Evolutionary conservation across 2,888 invertebrate genomes (phyloP).

Genomic region (Xylota segnis): DNA sequence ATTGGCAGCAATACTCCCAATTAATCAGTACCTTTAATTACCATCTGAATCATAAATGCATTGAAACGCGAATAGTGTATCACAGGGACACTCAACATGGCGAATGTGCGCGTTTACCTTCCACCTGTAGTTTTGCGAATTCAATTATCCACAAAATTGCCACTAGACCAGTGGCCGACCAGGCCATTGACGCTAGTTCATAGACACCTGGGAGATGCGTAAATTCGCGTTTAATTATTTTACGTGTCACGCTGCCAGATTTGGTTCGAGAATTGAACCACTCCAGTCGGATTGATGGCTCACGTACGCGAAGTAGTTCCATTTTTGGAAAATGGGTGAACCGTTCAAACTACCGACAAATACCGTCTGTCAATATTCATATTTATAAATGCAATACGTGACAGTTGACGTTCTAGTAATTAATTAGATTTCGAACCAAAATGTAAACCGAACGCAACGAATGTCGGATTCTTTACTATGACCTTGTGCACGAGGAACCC

Average conservation of each 20-base stretch:
- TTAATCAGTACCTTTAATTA: neutral
- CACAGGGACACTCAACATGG: conserved; percentile 22
- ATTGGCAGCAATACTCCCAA: conserved; percentile 3
- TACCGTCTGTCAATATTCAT: conserved; percentile 28
- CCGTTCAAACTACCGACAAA: conserved; percentile 63
- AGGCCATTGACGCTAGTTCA: conserved; percentile 24
- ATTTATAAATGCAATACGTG: conserved; percentile 41
- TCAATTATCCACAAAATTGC: conserved; percentile 39
- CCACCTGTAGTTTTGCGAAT: conserved; percentile 36
- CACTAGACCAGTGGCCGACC: conserved; percentile 12
- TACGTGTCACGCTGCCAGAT: conserved; percentile 59
- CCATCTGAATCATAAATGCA: conserved; percentile 17
- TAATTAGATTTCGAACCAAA: conserved; percentile 30
- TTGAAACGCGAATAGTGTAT: neutral
- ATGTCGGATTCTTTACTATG: neutral
- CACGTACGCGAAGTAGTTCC: conserved; percentile 40
- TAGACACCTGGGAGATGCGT: conserved; percentile 58
- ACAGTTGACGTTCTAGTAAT: conserved; percentile 2
- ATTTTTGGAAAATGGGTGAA: conserved; percentile 75
- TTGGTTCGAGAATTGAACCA: conserved; percentile 36
- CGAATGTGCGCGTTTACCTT: neutral
- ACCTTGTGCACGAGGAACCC: conserved; percentile 32
- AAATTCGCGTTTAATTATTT: conserved; percentile 58
- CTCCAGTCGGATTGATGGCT: conserved; percentile 35
- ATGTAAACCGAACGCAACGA: neutral